Conservation (phyloP, 2,797 vertebrate species). For the Muscicapa comitata region DNA sequence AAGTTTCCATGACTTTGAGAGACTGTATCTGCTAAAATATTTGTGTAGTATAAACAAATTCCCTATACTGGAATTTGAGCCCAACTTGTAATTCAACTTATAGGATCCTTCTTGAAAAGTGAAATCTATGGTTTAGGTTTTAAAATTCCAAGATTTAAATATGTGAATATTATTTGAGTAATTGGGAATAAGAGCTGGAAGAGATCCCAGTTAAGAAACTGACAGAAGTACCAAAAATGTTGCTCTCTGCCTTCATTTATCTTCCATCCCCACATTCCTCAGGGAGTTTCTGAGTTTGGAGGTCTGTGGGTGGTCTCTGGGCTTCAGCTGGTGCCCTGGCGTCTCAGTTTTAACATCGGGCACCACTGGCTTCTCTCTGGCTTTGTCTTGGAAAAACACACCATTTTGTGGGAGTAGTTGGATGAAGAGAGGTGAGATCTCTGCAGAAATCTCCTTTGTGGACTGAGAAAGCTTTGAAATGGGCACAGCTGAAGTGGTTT, state of each 20-base stretch:
- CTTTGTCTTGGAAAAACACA: not conserved
- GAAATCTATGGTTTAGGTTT: not conserved
- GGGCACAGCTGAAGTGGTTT: not conserved
- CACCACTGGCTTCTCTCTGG: not conserved
- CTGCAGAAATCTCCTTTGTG: not conserved
- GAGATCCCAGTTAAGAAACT: not conserved
- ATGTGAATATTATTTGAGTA: not conserved
- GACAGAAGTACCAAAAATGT: not conserved
- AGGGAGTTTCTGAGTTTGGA: not conserved
- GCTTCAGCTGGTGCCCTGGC: not conserved
- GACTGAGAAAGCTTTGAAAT: not conserved
- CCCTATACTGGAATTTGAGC: not conserved
- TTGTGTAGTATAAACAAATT: not conserved
- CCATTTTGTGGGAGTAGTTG: not conserved
- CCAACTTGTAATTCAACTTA: not conserved
- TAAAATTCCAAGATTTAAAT: not conserved
- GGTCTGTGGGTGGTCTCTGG: not conserved
- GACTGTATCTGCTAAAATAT: not conserved
- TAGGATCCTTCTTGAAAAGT: not conserved
- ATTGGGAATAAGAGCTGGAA: not conserved
- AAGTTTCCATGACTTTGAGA: not conserved
- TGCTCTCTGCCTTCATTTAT: not conserved
- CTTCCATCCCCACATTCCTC: not conserved
- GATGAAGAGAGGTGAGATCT: not conserved
- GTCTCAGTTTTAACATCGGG: not conserved